phyloP scores from a whole-genome alignment of 1,140 invertebrate genomes.

The Calliphora vicina region DNA sequence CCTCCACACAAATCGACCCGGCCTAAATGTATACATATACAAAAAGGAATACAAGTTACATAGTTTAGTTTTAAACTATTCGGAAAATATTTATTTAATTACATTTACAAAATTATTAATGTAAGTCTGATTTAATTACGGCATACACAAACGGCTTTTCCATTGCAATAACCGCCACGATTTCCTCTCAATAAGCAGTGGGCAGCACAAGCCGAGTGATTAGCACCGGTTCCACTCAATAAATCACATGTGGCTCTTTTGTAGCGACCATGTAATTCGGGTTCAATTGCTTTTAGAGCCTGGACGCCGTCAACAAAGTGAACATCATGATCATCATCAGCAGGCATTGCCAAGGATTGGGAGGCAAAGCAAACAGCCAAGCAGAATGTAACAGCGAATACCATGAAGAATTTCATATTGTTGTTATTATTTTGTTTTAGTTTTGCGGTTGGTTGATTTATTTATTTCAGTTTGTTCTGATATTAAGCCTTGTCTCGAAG shows the following conservation, averaged over 20 bases:
- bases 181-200: slow-evolving; percentile 46
- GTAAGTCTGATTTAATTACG: slow-evolving; percentile 39
- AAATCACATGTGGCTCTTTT: slow-evolving; percentile 41
- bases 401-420: slow-evolving; percentile 14
- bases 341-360: neutral
- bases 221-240: slow-evolving; percentile 47
- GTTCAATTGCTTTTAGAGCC: neutral
- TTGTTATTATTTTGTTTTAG: neutral
- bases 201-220: slow-evolving; percentile 51
- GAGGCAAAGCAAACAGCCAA: neutral
- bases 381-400: slow-evolving; percentile 10
- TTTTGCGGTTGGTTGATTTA: neutral
- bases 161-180: slow-evolving; percentile 52
- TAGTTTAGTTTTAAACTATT: no score
- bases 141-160: slow-evolving; percentile 50
- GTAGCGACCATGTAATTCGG: slow-evolving; percentile 16
- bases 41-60: no score
- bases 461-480: neutral
- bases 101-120: no score
- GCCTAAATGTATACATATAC: no score
- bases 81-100: no score
- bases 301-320: neutral
- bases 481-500: neutral
- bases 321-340: neutral
- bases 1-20: no score